phyloP scores from a whole-genome alignment of 2,888 invertebrate genomes.

The Abscondita cerata region DNA sequence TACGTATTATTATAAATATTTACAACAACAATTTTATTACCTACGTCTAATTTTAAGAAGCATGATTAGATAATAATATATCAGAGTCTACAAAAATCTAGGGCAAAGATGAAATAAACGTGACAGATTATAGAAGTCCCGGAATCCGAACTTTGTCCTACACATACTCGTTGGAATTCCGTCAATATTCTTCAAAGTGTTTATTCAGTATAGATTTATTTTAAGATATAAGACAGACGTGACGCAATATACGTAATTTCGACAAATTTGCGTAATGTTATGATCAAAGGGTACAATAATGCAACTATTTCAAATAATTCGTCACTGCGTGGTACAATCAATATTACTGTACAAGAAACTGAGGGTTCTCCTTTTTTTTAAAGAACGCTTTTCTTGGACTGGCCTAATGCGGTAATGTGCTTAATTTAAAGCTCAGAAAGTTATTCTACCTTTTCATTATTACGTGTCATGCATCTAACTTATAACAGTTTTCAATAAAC shows the following conservation, averaged over 20 bases:
- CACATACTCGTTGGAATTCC: constrained; percentile 4
- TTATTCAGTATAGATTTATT: neutral
- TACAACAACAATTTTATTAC: neutral
- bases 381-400: constrained; percentile 16
- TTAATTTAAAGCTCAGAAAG: too few relatives aligned
- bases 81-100: neutral
- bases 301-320: constrained; percentile 7
- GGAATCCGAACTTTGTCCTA: constrained; percentile 1
- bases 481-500: too few relatives aligned
- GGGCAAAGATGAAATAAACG: constrained; percentile 6
- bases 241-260: neutral
- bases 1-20: neutral
- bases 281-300: neutral
- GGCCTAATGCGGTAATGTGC: too few relatives aligned
- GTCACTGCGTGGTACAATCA: constrained; percentile 30
- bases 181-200: neutral
- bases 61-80: neutral
- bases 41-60: constrained; percentile 4
- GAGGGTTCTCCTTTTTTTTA: constrained; percentile 26
- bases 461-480: too few relatives aligned
- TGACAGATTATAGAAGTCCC: constrained; percentile 2
- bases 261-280: neutral
- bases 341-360: constrained; percentile 21
- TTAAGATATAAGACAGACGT: neutral
- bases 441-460: too few relatives aligned